Evolutionary conservation across 2,797 vertebrate species (phyloP).

Genomic region (Huso huso): DNA sequence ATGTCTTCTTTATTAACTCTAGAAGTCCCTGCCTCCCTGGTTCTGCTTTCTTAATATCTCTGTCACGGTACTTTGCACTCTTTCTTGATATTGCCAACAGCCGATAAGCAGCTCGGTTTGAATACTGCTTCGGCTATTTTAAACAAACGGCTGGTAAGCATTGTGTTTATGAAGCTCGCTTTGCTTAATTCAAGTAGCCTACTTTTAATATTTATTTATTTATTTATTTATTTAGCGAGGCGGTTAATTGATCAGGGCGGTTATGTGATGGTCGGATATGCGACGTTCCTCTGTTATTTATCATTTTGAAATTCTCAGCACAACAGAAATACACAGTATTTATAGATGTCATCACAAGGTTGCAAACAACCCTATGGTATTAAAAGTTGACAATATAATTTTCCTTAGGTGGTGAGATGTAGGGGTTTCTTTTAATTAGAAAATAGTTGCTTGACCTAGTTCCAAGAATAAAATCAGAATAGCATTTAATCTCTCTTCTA

Average conservation of each 20-base stretch:
- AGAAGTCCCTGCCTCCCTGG: no score
- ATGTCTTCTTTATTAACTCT: no score
- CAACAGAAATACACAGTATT: slow-evolving; percentile 7
- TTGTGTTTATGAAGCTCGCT: no score
- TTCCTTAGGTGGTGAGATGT: neutral
- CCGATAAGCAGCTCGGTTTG: no score
- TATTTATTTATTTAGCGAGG: neutral
- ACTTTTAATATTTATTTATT: neutral
- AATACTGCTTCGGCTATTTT: no score
- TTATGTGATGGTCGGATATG: no score
- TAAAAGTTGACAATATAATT: neutral
- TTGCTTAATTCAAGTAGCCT: no score
- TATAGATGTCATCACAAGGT: slow-evolving; percentile 4
- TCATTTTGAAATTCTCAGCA: neutral
- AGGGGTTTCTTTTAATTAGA: neutral
- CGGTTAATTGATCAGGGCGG: no score
- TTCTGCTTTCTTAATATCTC: no score
- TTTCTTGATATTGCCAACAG: no score
- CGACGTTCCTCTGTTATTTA: neutral
- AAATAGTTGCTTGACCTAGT: neutral
- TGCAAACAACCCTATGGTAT: slow-evolving; percentile 2
- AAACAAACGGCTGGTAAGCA: no score
- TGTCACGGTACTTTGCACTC: no score
- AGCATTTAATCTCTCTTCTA: slow-evolving; percentile 14
- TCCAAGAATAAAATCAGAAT: neutral